Percentiles rank a stretch among this genome's conserved stretches.
These are phyloP conservation scores for Delphinus delphis DNA, from an alignment of 2,113 vertebrate species.

Conservation along the genomic window DNA sequence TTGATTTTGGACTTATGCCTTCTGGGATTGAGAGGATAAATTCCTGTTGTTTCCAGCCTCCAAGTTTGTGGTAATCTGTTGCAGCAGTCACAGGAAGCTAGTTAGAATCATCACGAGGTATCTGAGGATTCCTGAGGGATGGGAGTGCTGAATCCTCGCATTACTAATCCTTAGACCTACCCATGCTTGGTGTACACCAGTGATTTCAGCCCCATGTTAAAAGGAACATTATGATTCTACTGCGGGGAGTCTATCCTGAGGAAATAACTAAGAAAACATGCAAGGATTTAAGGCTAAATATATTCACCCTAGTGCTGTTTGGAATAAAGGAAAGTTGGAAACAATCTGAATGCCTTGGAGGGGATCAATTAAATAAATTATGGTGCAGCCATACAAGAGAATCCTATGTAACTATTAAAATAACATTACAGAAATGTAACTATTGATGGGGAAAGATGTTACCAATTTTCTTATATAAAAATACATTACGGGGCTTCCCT, in stretches of 20 bases:
- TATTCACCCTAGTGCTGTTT: not conserved
- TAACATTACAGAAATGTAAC: not conserved
- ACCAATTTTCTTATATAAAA: not conserved
- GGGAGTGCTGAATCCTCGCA: fast-evolving
- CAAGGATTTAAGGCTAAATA: not conserved
- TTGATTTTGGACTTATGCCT: not conserved
- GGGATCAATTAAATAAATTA: not conserved
- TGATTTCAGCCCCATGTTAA: not conserved
- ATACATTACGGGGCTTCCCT: not conserved
- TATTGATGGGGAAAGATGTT: not conserved
- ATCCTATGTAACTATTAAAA: not conserved
- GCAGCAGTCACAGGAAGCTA: not conserved
- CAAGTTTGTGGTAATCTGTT: fast-evolving
- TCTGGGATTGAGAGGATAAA: not conserved
- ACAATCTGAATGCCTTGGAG: not conserved
- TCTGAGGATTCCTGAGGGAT: not conserved
- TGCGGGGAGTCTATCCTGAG: not conserved
- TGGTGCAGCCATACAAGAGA: not conserved
- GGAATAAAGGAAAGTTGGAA: not conserved
- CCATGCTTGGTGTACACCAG: fast-evolving
- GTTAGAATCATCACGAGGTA: fast-evolving
- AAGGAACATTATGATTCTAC: not conserved
- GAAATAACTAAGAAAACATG: not conserved
- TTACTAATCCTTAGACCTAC: not conserved
- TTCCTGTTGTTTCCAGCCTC: not conserved